Evolutionary conservation across 2,113 vertebrate species (phyloP), one percentile per base, ranked within the genome.

Genomic region (Sturnus vulgaris): DNA sequence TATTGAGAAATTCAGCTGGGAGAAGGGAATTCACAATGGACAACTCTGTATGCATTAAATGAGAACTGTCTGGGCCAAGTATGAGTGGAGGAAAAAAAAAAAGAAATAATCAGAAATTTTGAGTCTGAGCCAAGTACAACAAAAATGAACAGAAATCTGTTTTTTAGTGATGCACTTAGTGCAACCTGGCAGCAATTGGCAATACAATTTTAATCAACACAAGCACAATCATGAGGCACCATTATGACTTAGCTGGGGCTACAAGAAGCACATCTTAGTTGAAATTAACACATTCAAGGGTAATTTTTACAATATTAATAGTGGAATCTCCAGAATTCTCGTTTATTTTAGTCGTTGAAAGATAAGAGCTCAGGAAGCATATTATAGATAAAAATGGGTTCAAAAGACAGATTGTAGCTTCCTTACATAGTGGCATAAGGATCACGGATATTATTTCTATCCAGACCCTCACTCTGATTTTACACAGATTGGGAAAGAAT

Each of bases 171-270:
- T 59, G 55, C 60, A 50, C 9, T 86, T 73, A 65, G 46, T 61
- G 40, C 3, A 4, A 82, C 56, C 73, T 63, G 70, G 69, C 52
- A 95, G 85, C 47, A 87, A 78, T 24, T 93, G 65, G 73, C 60
- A 90, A 82, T 39, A 56, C 56, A 94, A 71, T 82, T 94, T 79
- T 46, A 92, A 90, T 92, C 57, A 94, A 63, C 78, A 88, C 21
- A 63, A 95, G 70, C 47, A 64, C 49, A 82, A 5, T 75, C 52
- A 59, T 24, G 88, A 92, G 39, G 49, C 44, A 63, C 71, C 39
- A 63, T 37, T 55, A 37, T n/a, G 47, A 84, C n/a, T 77, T 77
- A 49, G 15, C 50, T 78, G 82, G 25, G 66, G 28, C 52, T 53
- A 46, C 31, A 61, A 57, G 64, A 57, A 73, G 12, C 77, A 37